Conservation (phyloP, 1,140 invertebrate genomes). For the Drosophila yakuba region DNA sequence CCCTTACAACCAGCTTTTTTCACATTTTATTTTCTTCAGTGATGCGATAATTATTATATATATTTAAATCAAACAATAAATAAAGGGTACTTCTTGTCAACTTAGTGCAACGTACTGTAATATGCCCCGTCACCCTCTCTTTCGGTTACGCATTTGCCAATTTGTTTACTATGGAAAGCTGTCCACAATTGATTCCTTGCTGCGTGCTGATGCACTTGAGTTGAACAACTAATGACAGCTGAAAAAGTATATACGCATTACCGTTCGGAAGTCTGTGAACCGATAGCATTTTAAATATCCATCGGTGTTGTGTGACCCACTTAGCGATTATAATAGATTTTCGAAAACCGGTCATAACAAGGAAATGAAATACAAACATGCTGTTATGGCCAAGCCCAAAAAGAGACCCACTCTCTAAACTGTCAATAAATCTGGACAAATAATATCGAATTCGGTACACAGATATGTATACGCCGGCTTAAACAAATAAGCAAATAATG, state of each 20-base stretch:
- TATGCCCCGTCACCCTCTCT: not conserved
- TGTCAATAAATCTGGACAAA: slow-evolving; percentile 66
- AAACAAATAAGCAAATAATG: slow-evolving; percentile 69
- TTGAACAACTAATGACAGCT: slow-evolving; percentile 62
- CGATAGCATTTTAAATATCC: slow-evolving; percentile 27
- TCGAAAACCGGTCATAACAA: slow-evolving; percentile 70
- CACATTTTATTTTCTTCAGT: too few species aligned
- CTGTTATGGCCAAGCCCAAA: slow-evolving; percentile 41
- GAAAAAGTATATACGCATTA: not conserved
- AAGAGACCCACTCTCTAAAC: slow-evolving; percentile 15
- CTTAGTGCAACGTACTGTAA: slow-evolving; percentile 3
- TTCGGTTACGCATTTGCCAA: not conserved
- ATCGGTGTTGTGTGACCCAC: slow-evolving; percentile 56
- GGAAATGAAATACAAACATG: slow-evolving; percentile 64
- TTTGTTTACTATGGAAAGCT: slow-evolving; percentile 4
- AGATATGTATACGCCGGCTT: slow-evolving; percentile 40
- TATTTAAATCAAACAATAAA: too few species aligned
- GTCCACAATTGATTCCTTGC: slow-evolving; percentile 60
- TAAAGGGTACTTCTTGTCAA: slow-evolving; percentile 7
- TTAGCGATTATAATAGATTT: slow-evolving; percentile 48
- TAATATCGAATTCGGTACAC: slow-evolving; percentile 48
- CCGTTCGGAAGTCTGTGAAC: slow-evolving; percentile 6
- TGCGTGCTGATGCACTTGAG: slow-evolving; percentile 54
- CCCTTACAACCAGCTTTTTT: too few species aligned
- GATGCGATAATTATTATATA: too few species aligned